Conservation (phyloP, 2,113 vertebrate genomes). For the Dipodomys spectabilis region DNA sequence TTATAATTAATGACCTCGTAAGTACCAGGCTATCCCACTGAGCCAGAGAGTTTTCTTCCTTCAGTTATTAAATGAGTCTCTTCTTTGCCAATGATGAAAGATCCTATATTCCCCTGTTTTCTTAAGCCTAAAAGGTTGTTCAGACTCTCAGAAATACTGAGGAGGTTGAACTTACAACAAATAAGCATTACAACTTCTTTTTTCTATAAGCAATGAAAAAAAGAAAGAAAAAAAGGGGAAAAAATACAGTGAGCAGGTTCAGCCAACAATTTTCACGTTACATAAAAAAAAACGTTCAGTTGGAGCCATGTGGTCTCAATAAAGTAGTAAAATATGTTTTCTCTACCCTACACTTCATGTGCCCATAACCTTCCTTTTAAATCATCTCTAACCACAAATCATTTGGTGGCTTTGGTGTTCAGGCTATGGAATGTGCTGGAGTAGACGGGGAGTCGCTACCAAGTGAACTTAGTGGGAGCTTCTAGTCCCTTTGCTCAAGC, state of each 20-base stretch:
- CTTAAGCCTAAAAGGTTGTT: slow-evolving; percentile 38
- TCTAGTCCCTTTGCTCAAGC: slow-evolving; percentile 71
- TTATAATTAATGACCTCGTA: background rate
- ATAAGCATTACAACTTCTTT: slow-evolving; percentile 48
- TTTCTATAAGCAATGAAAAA: slow-evolving; percentile 80
- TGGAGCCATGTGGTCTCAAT: slow-evolving; percentile 90
- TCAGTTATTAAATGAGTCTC: background rate
- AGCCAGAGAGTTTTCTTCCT: background rate
- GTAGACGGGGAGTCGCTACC: slow-evolving; percentile 84
- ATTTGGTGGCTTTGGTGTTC: slow-evolving; percentile 84
- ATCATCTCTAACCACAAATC: slow-evolving; percentile 88
- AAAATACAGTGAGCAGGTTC: slow-evolving; percentile 70
- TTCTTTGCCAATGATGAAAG: background rate
- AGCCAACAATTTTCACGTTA: slow-evolving; percentile 85
- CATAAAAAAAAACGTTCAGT: slow-evolving; percentile 78
- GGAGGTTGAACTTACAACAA: slow-evolving; percentile 60
- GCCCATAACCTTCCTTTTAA: slow-evolving; percentile 88
- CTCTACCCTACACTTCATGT: slow-evolving; percentile 87
- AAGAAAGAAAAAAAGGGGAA: slow-evolving; percentile 28
- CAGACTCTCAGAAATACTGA: slow-evolving; percentile 52
- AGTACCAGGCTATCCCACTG: no score
- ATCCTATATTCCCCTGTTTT: slow-evolving; percentile 2
- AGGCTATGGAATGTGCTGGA: slow-evolving; percentile 86
- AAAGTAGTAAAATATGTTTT: slow-evolving; percentile 88
- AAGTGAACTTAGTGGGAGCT: slow-evolving; percentile 77